phyloP scores from a whole-genome alignment of 2,888 invertebrate species.

The Heliconius sara region DNA sequence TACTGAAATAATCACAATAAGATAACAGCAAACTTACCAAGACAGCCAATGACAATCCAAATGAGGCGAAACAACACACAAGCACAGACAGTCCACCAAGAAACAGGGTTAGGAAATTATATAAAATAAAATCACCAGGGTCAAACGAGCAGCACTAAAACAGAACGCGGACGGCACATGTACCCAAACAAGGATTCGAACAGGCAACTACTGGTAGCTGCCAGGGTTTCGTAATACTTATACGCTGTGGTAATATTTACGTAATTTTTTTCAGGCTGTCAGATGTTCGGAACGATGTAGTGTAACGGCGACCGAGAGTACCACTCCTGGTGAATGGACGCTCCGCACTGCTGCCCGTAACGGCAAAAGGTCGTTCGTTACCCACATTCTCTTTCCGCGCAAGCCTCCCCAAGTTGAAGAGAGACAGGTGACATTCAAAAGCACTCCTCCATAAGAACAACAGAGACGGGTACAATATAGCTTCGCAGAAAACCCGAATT shows the following conservation, averaged over 20 bases:
- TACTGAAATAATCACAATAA: not conserved
- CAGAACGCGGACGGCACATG: constrained; percentile 61
- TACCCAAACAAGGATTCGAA: constrained; percentile 52
- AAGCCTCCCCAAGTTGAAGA: constrained; percentile 79
- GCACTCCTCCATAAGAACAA: constrained; percentile 53
- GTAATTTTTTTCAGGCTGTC: constrained; percentile 80
- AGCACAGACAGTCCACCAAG: constrained; percentile 74
- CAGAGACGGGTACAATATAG: constrained; percentile 65
- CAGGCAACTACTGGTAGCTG: constrained; percentile 28
- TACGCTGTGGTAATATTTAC: constrained; percentile 82
- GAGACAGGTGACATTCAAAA: constrained; percentile 63
- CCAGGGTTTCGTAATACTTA: constrained; percentile 69
- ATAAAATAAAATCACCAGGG: constrained; percentile 78
- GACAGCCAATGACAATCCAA: constrained; percentile 75
- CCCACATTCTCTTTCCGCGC: constrained; percentile 84
- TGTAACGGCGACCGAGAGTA: constrained; percentile 57
- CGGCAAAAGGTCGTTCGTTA: constrained; percentile 83
- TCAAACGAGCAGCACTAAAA: constrained; percentile 74
- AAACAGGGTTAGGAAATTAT: constrained; percentile 69
- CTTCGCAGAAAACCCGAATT: constrained; percentile 81
- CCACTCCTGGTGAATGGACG: constrained; percentile 77
- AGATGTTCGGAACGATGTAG: constrained; percentile 68
- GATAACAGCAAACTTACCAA: constrained; percentile 64
- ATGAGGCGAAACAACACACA: constrained; percentile 70
- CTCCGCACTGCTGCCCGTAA: constrained; percentile 82